Base-by-base conservation (phyloP, 1,140 invertebrate species). In the Papilio dardanus region DNA sequence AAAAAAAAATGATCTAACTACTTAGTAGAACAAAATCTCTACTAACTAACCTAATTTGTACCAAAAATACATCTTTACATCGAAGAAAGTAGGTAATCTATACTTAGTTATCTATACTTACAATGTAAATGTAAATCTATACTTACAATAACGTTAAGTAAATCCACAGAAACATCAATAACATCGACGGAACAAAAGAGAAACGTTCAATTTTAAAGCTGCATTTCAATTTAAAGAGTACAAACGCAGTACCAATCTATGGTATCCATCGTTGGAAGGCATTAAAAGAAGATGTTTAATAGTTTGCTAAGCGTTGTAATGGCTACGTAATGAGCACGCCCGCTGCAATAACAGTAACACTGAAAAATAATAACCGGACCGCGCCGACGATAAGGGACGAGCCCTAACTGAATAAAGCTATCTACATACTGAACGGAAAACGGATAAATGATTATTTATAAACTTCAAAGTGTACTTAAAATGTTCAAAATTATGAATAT, bases 301-400 rank as follows among this genome's bases (percentile, higher is more conserved):
- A 82, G 80, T 86, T 83, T 83, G 81, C 81, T 86, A 86, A 86
- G 81, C 79, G 82, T 62, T 69, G 78, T 86, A 84, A 86, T 79
- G 80, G 62, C 33, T 65, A 75, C 42, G 66, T 83, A 84, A 83
- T 80, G 79, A 83, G 77, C 80, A 37, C 24, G 69, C 75, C 69
- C 76, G 37, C 71, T 42, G 80, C 69, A 80, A 83, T 86, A 85
- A 85, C 85, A 81, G 75, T 86, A 81, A 83, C 85, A 80, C 78
- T 86, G 83, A 85, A 85, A 86, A 86, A 85, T 85, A 85, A 86
- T 83, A 83, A 86, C 81, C 79, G 62, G 16, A 28, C 68, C 35
- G 69, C 14, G 54, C 54, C 33, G 14, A 14, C 69, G 69, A 71
- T 71, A 71, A 71, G 69, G 42, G 37, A 46, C 40, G 69, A 71